Percentiles rank a stretch among this genome's conserved stretches.
phyloP scores from a whole-genome alignment of 2,113 vertebrate genomes.

The Oryzias javanicus region DNA sequence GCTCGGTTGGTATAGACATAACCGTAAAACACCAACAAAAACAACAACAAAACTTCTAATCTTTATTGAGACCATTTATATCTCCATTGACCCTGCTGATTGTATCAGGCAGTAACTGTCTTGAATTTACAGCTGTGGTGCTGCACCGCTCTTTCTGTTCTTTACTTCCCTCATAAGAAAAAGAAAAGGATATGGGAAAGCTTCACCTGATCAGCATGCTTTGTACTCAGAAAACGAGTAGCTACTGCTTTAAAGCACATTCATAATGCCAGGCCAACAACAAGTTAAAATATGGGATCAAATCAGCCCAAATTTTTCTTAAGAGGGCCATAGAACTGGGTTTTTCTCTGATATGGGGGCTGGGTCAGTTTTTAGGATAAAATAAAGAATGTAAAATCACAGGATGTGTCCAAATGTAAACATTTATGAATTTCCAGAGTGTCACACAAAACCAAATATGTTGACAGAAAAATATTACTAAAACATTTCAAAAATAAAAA shows the following conservation, averaged over 20 bases:
- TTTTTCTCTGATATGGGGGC: too few species aligned
- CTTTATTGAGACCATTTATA: slow-evolving; percentile 68
- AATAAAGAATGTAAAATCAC: too few species aligned
- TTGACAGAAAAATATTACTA: too few species aligned
- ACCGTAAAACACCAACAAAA: slow-evolving; percentile 42
- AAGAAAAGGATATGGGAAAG: slow-evolving; percentile 14
- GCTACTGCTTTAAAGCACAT: slow-evolving; percentile 16
- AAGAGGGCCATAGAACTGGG: too few species aligned
- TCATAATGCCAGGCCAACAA: slow-evolving; percentile 9
- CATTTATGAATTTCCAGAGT: too few species aligned
- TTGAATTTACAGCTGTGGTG: slow-evolving; percentile 60
- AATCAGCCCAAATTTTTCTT: too few species aligned
- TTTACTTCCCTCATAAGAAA: slow-evolving; percentile 17
- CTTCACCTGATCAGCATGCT: slow-evolving; percentile 48
- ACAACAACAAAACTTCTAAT: slow-evolving; percentile 35
- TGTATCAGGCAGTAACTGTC: slow-evolving; percentile 69
- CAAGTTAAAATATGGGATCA: neutral
- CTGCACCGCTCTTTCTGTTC: slow-evolving; percentile 32
- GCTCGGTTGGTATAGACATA: slow-evolving; percentile 50
- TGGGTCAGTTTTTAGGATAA: too few species aligned
- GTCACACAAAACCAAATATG: too few species aligned
- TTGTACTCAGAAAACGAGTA: slow-evolving; percentile 28
- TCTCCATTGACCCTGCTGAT: slow-evolving; percentile 68
- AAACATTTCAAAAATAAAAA: too few species aligned
- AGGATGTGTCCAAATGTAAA: too few species aligned